A percentile compares a stretch with the other conserved stretches of the same genome.
Conservation (phyloP, 2,888 invertebrate genomes). For the Junonia oenone region DNA sequence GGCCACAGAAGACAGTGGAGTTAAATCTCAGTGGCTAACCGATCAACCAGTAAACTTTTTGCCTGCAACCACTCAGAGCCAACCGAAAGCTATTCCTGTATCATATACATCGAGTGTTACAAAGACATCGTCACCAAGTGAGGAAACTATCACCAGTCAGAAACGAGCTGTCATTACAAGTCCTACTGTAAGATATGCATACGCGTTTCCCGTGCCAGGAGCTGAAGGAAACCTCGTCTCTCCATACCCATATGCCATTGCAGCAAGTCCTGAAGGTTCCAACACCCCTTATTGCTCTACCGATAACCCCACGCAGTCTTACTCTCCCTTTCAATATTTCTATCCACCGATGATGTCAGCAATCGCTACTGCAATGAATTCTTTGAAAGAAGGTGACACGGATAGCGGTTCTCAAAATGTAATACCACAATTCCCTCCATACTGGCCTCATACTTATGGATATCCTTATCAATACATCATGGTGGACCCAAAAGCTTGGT, state of each 20-base stretch:
- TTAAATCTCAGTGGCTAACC: slow-evolving; percentile 61
- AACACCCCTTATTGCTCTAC: slow-evolving; percentile 35
- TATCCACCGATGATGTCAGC: slow-evolving; percentile 65
- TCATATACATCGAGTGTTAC: slow-evolving; percentile 37
- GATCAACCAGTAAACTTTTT: slow-evolving; percentile 63
- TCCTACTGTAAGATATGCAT: slow-evolving; percentile 51
- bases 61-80: slow-evolving; percentile 39
- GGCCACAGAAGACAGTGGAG: slow-evolving; percentile 62
- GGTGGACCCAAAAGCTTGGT: slow-evolving; percentile 59
- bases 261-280: slow-evolving; percentile 38
- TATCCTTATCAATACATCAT: slow-evolving; percentile 64
- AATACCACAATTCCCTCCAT: slow-evolving; percentile 39
- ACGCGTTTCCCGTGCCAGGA: slow-evolving; percentile 44
- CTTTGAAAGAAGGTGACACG: slow-evolving; percentile 46
- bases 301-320: slow-evolving; percentile 38
- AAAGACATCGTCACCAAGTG: slow-evolving; percentile 36
- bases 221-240: slow-evolving; percentile 37
- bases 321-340: slow-evolving; percentile 53
- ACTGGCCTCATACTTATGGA: slow-evolving; percentile 51
- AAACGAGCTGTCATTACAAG: slow-evolving; percentile 50
- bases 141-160: slow-evolving; percentile 43
- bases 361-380: slow-evolving; percentile 51
- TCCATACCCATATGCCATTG: slow-evolving; percentile 46
- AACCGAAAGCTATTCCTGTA: slow-evolving; percentile 33
- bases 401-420: slow-evolving; percentile 41